Evolutionary conservation across 2,113 vertebrate species (phyloP), one percentile per base, ranked within the genome.

Genomic region (Trinectes maculatus): DNA sequence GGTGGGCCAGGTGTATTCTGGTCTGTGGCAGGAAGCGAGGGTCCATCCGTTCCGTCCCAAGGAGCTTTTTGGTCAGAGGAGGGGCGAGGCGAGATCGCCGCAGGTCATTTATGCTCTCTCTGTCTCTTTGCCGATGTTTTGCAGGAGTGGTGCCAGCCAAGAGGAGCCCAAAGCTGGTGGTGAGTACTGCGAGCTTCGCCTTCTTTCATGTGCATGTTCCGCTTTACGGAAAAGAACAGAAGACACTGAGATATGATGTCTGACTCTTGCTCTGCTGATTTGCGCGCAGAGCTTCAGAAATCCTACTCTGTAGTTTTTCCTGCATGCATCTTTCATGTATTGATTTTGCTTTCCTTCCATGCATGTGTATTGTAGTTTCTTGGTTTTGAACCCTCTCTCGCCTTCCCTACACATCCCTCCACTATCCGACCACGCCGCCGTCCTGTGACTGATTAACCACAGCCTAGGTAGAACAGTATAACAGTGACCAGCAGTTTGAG

Each of bases 121-220:
- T 92, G 84, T 90, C 92, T 94, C 81, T 92, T 87, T 96, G 91
- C 91, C 94, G 94, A 91, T 93, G 87, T 93, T 95, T 95, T 94
- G 88, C 95, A 99, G 97, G 97, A 92, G 93, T 98, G 92, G 96
- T 96, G 52, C 94, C 94, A 86, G 93, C 96, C 91, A 98, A 98
- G 94, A 95, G 96, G 93, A 98, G 97, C 90, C 97, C 96, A 79
- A 99, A 98, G 94, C 95, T 96, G 95, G 95, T 96, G 96, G 97
- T 99, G 94, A 99, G 97, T 93, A 94, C 90, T 89, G 6, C 52
- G 42, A 42, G 71, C 64, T 76, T 77, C 71, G 42, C 24, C 60
- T n/a, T 51, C 56, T 57, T 68, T 57, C 68, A 8, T 65, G 51
- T 69, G 80, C 58, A 19, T 63, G 75, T 58, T 57, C 26, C 33